Conservation (phyloP, 1,140 invertebrate genomes). For the Euwallacea similis region DNA sequence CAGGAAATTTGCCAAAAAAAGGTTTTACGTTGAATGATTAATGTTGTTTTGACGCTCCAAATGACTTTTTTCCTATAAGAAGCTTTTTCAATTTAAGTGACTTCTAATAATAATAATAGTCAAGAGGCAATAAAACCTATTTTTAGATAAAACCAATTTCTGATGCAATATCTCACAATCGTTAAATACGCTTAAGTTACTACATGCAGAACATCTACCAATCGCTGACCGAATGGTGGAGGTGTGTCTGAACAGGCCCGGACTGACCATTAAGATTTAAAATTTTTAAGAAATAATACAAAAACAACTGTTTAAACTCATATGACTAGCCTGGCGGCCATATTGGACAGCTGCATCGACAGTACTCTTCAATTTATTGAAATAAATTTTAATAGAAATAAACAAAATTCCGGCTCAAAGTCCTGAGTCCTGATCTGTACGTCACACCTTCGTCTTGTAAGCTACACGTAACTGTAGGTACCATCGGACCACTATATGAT, state of each 20-base stretch:
- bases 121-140: not conserved
- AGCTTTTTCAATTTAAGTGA: not conserved
- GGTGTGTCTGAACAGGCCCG: slow-evolving; percentile 30
- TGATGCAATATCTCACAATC: slow-evolving; percentile 20
- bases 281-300: not conserved
- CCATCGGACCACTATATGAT: not conserved
- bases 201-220: slow-evolving; percentile 4
- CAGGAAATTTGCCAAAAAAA: not conserved
- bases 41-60: not conserved
- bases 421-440: not conserved
- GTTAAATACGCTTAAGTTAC: slow-evolving; percentile 3
- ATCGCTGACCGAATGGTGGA: slow-evolving; percentile 19
- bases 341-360: not conserved
- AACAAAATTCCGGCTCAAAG: not conserved
- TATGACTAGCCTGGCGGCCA: not conserved
- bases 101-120: slow-evolving; percentile 5
- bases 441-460: not conserved
- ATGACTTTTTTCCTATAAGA: not conserved
- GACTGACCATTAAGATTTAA: not conserved
- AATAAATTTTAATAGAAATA: not conserved
- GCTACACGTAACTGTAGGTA: not conserved
- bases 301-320: not conserved
- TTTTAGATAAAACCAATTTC: slow-evolving; percentile 19
- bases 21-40: slow-evolving; percentile 1
- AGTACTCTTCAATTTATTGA: not conserved